Conservation (phyloP, 1,140 invertebrate genomes). For the Drosophila bocki region DNA sequence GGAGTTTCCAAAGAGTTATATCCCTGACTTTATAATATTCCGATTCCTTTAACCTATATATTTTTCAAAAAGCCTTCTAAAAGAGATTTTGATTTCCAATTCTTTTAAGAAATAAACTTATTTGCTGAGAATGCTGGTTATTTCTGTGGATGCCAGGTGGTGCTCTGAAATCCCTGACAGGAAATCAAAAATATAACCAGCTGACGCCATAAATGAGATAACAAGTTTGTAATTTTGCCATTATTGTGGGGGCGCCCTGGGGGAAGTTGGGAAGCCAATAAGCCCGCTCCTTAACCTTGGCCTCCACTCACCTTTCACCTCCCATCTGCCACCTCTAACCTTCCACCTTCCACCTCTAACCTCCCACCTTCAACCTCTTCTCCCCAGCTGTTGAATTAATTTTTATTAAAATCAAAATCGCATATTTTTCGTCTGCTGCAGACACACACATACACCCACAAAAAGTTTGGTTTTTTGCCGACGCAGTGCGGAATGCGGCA, state of each 20-base stretch:
- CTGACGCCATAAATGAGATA: conserved; percentile 80
- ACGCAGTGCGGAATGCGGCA: neutral
- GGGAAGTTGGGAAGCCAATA: conserved; percentile 3
- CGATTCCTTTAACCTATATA: no score
- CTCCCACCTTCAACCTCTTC: neutral
- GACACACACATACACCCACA: conserved; percentile 1
- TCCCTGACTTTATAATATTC: no score
- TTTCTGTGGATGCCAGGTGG: conserved; percentile 2
- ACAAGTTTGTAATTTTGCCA: conserved; percentile 80
- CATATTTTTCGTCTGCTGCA: conserved; percentile 55
- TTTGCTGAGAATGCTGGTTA: no score
- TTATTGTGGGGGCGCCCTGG: conserved; percentile 51
- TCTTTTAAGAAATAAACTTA: neutral
- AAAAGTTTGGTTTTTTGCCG: conserved; percentile 42
- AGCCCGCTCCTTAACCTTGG: conserved; percentile 2
- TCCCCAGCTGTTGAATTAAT: conserved; percentile 41
- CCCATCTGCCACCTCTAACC: neutral
- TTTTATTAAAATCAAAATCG: conserved; percentile 75
- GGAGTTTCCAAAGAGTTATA: no score
- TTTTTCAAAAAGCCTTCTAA: neutral
- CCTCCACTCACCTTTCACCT: neutral
- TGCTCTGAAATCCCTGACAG: conserved; percentile 32
- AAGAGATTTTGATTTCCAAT: no score
- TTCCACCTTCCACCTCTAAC: neutral
- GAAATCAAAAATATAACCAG: conserved; percentile 77